Evolutionary conservation across 2,888 invertebrate species (phyloP), one percentile per base, ranked within the genome.

Genomic region (Mylabris sibirica): DNA sequence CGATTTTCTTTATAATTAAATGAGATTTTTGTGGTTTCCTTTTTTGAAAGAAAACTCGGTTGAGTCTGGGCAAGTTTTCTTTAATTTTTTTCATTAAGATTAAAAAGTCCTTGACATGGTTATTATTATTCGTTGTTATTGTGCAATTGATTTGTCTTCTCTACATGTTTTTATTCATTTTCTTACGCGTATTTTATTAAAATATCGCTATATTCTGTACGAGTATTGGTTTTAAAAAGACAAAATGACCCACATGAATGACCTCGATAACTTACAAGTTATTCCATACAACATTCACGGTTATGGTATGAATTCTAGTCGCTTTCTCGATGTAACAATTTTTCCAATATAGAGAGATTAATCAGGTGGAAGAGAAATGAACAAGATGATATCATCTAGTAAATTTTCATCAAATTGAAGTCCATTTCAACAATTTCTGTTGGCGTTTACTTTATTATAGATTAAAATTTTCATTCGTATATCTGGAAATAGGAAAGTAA

Each of bases 181-280:
- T 44, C 14, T 41, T 44, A 14, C n/a, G 11, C 12, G 38, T 30
- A 12, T 38, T 38, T 38, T 12, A 38, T 12, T 12, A n/a, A 44
- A 17, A 44, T 44, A n/a, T n/a, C 44, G 6, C 30, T 30, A 30
- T 30, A 53, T 53, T 53, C 11, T 24, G 22, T 53, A 22, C 11
- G 11, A 53, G 22, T 53, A 24, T 24, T 24, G 22, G 11, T 53
- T 22, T 53, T 24, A n/a, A 22, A 22, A 22, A 20, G 11, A 22
- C 20, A 20, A 53, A 53, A 22, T 53, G 53, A 53, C 53, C 53
- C 53, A 53, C 53, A 53, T 53, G 6, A 12, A 53, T 53, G 53
- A 22, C 53, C 53, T 24, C 22, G 14, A 24, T 53, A 53, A 49
- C 2, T 12, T 22, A 53, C 20, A 22, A 53, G 49, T 53, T 53